Conservation (phyloP, 1,140 invertebrate species). For the Neodiprion lecontei region DNA sequence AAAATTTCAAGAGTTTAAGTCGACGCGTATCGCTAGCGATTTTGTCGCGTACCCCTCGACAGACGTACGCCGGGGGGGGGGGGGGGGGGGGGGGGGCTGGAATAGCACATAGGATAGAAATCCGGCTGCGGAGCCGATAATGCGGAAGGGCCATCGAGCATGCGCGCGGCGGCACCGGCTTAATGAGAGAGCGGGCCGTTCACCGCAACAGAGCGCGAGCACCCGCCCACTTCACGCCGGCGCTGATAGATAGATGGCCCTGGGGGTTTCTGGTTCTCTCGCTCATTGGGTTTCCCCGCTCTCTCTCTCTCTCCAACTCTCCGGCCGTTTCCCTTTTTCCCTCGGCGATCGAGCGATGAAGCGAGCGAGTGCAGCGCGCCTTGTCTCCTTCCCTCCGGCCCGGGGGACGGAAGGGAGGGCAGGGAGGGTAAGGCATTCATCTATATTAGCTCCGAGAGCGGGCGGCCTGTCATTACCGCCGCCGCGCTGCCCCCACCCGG, state of each 20-base stretch:
- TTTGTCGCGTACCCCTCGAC: too few relatives aligned
- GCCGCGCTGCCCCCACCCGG: constrained; percentile 45
- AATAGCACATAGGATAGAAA: constrained; percentile 22
- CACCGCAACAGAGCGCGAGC: constrained; percentile 61
- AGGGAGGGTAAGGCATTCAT: constrained; percentile 63
- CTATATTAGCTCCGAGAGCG: constrained; percentile 64
- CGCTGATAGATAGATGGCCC: constrained; percentile 63
- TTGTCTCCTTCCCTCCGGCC: constrained; percentile 11
- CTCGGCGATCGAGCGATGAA: not conserved
- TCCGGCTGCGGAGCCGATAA: not conserved
- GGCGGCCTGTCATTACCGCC: constrained; percentile 63
- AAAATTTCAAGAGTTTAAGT: too few relatives aligned
- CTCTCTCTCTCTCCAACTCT: constrained; percentile 21
- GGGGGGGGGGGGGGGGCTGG: constrained; percentile 22
- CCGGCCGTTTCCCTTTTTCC: constrained; percentile 20
- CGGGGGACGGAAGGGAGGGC: constrained; percentile 14
- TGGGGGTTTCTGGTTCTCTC: constrained; percentile 31
- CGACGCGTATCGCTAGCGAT: not conserved
- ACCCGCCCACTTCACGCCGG: constrained; percentile 63
- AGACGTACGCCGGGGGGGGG: constrained; percentile 9
- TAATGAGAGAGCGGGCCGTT: constrained; percentile 62
- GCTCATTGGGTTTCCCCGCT: constrained; percentile 20
- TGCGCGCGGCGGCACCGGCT: constrained; percentile 49
- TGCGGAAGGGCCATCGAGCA: constrained; percentile 9
- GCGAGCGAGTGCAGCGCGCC: not conserved